Base-by-base conservation (phyloP, 2,888 invertebrate genomes). In the Cecidostiba fungosa region DNA sequence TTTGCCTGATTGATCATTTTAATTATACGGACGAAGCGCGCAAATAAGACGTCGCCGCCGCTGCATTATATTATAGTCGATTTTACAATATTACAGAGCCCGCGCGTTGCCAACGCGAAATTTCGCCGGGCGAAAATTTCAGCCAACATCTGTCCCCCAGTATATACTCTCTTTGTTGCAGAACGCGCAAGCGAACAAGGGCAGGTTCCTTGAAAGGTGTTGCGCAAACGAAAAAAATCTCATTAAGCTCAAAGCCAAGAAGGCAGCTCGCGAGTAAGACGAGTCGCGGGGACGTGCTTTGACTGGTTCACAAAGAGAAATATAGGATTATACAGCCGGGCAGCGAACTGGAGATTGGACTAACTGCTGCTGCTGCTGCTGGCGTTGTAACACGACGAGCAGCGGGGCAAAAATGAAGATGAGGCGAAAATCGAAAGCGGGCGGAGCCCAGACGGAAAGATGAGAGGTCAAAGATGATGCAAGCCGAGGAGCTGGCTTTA, bases 241-340 rank as follows among this genome's bases (percentile, higher is more conserved):
- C 88, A 90, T 90, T 90, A 90, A 89, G 87, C 87, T 87, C 84
- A 87, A 78, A 87, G 86, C 87, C 87, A 87, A 87, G 87, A 87
- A 87, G 88, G 88, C 82, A 59, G 23, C 23, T n/a, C 8, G 54
- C 88, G 88, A 87, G 86, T 85, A 86, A 82, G 74, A 82, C 43
- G 86, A 86, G 82, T 70, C 43, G 47, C 43, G 36, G 47, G 69
- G 10, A 59, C 54, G 23, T 26, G 66, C 85, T 80, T 85, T 85
- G 80, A 84, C 80, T 80, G 29, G 69, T 76, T 85, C 87, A 86
- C 87, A 88, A 89, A 88, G 88, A 88, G 87, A 86, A 88, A 87
- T 89, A 89, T 88, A 87, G 87, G 85, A 88, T 89, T 88, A 89
- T 88, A 86, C 77, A 81, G 0, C 36, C n/a, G 47, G n/a, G 69